Evolutionary conservation across 1,140 invertebrate species (phyloP).

Genomic region (Scaptomyza hsui): DNA sequence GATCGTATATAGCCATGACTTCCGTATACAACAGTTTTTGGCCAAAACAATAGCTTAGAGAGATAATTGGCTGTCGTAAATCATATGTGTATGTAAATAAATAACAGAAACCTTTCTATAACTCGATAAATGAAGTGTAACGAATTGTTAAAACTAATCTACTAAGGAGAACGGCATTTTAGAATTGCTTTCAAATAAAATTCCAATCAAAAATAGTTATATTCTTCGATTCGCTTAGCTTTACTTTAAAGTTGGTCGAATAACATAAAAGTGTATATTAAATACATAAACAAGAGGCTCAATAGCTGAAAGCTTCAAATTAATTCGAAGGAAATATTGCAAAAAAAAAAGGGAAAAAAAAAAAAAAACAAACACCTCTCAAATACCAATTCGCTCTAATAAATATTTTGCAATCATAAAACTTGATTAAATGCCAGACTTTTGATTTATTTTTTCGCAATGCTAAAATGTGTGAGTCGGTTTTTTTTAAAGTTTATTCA

Average conservation of each 20-base stretch:
- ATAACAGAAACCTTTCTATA: background rate
- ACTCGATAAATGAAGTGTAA: background rate
- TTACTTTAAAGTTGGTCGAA: too few relatives aligned
- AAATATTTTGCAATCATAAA: slow-evolving; percentile 27
- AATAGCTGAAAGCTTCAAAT: slow-evolving; percentile 38
- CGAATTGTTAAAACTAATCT: background rate
- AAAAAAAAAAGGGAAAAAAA: slow-evolving; percentile 30
- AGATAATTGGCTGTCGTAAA: slow-evolving; percentile 9
- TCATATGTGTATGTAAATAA: slow-evolving; percentile 1
- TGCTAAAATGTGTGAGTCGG: slow-evolving; percentile 31
- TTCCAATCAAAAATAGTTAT: too few relatives aligned
- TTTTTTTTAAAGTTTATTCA: slow-evolving; percentile 26
- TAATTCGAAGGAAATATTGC: slow-evolving; percentile 64
- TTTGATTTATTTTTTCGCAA: slow-evolving; percentile 6
- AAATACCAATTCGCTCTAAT: slow-evolving; percentile 6
- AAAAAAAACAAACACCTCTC: background rate
- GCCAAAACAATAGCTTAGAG: background rate
- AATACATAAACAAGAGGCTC: slow-evolving; percentile 32
- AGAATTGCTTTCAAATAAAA: too few relatives aligned
- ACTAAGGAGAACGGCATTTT: too few relatives aligned
- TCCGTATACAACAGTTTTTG: slow-evolving; percentile 20
- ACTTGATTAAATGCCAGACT: slow-evolving; percentile 2
- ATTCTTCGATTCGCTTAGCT: too few relatives aligned
- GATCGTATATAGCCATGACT: slow-evolving; percentile 25
- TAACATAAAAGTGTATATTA: slow-evolving; percentile 50